Conservation (phyloP, 2,113 vertebrate genomes). For the Plestiodon gilberti region DNA sequence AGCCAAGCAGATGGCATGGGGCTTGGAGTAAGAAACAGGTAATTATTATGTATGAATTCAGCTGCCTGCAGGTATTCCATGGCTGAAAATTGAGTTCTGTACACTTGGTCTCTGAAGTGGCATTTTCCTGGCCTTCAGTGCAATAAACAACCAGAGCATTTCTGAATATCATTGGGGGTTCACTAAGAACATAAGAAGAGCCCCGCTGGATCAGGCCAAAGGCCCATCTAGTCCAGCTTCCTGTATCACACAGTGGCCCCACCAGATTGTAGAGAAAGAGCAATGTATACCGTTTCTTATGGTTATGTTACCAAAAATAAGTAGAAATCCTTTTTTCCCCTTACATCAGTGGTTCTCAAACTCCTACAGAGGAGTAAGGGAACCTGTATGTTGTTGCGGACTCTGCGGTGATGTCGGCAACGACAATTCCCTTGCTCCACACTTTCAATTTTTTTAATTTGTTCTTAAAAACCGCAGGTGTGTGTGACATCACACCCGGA, state of each 20-base stretch:
- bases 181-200: too few species aligned
- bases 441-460: too few species aligned
- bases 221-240: too few species aligned
- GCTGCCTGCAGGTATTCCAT: neutral
- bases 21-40: neutral
- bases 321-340: too few species aligned
- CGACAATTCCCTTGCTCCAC: too few species aligned
- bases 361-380: too few species aligned
- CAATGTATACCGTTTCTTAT: neutral
- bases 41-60: neutral
- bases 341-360: neutral
- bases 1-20: neutral
- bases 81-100: neutral
- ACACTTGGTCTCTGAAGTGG: neutral
- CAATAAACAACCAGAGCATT: neutral
- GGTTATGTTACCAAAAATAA: neutral
- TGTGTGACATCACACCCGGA: too few species aligned
- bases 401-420: too few species aligned
- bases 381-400: too few species aligned
- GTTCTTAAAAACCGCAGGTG: too few species aligned
- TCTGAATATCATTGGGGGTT: neutral
- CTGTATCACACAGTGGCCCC: too few species aligned
- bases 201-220: too few species aligned
- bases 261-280: neutral
- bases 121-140: neutral